Evolutionary conservation across 2,113 vertebrate species (phyloP), one percentile per base, ranked within the genome.

Genomic region (Cercopithecus mona): DNA sequence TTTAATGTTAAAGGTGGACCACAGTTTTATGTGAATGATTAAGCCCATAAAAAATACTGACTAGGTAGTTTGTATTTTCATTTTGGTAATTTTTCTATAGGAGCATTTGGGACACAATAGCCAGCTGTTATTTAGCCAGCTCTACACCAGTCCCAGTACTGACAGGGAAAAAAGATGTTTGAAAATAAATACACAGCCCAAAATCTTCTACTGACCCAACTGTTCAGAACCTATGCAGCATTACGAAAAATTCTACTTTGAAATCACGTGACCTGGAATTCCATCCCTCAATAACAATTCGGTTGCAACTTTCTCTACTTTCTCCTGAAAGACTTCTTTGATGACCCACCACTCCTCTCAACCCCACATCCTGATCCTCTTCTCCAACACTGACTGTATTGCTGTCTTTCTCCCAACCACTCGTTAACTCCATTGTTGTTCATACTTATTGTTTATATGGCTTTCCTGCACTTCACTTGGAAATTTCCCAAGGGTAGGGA

Each of bases 41-140:
- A 86, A 96, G n/a, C 4, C 23, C 27, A 86, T 50, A 92, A 68
- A 87, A 80, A 61, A 70, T 88, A 92, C 6, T 4, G 40, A 75
- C 18, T 78, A 55, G 6, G 27, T 59, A 35, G 25, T 66, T 72
- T 55, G 93, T 32, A 61, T 57, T 78, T 2, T 32, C 22, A 5
- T 87, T 83, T 35, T 82, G 43, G 2, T 38, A 75, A 40, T 61
- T 88, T 92, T 73, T 72, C 14, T 35, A 9, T 52, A 20, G 30
- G 1, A 81, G 1, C 18, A 75, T 83, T 92, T 93, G 30, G 7
- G 13, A 75, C 30, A 59, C 8, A 55, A 55, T 17, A 1, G 4
- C 6, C 27, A 83, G 16, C 20, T 64, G 27, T 64, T 84, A 6
- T 76, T 94, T 57, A 66, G 5, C 20, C 72, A 81, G 17, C 6